A percentile compares a stretch with the other conserved stretches of the same genome.
Conservation (phyloP, 2,113 vertebrate genomes). For the Nanorana parkeri region DNA sequence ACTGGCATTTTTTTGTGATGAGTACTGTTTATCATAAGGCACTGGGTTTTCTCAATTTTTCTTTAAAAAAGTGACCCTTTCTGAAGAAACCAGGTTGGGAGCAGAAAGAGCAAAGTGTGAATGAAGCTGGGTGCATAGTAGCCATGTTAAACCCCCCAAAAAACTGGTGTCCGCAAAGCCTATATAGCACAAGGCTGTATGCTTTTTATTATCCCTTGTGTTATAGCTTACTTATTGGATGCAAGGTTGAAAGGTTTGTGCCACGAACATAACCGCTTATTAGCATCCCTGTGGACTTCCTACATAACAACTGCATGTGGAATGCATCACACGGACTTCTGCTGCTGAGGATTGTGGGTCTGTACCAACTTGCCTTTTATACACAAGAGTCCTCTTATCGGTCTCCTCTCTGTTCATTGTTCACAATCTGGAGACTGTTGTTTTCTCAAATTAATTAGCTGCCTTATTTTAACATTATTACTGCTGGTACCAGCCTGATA, state of each 20-base stretch:
- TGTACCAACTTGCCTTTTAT: constrained; percentile 47
- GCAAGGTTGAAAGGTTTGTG: background rate
- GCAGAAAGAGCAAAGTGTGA: too few relatives aligned
- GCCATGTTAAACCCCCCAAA: too few relatives aligned
- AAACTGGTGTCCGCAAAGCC: too few relatives aligned
- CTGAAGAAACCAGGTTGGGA: too few relatives aligned
- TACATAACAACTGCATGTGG: constrained; percentile 42
- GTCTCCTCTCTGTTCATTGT: constrained; percentile 48
- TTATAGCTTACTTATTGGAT: background rate
- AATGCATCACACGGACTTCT: background rate
- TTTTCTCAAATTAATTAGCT: constrained; percentile 61
- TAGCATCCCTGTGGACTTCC: constrained; percentile 52
- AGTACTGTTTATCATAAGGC: too few relatives aligned
- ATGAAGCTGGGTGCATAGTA: too few relatives aligned
- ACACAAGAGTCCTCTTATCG: constrained; percentile 48
- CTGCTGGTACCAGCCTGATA: background rate
- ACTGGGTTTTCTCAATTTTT: too few relatives aligned
- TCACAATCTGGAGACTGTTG: constrained; percentile 34
- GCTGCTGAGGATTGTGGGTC: constrained; percentile 47
- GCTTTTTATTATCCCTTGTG: too few relatives aligned
- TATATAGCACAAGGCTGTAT: too few relatives aligned
- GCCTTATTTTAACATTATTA: constrained; percentile 16
- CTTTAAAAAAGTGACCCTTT: too few relatives aligned
- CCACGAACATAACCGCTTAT: constrained; percentile 24
- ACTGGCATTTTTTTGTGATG: background rate